A percentile compares a stretch with the other conserved stretches of the same genome.
Conservation (phyloP, 2,888 invertebrate genomes). For the Sipha maydis region DNA sequence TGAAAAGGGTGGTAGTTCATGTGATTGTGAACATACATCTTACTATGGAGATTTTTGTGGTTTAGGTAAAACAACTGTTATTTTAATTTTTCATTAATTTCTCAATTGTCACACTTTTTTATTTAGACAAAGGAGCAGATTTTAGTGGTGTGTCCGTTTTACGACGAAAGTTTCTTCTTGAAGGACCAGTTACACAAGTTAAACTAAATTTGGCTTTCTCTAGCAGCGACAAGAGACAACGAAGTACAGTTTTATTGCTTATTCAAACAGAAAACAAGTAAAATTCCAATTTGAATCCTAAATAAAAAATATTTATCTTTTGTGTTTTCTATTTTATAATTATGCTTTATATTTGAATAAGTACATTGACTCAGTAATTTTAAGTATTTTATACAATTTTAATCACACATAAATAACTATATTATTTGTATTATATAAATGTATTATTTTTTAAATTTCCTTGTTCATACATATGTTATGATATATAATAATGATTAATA, state of each 20-base stretch:
- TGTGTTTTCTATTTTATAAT: too few relatives aligned
- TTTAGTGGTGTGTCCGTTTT: conserved; percentile 88
- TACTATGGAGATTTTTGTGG: conserved; percentile 89
- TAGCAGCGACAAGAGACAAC: conserved; percentile 80
- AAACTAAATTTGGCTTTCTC: conserved; percentile 89
- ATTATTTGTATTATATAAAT: too few relatives aligned
- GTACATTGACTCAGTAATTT: not conserved
- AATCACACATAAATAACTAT: too few relatives aligned
- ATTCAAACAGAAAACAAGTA: conserved; percentile 86
- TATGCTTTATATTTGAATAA: not conserved
- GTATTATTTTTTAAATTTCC: not conserved
- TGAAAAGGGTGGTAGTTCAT: conserved; percentile 83
- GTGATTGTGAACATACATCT: conserved; percentile 89
- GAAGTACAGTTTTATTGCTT: conserved; percentile 81
- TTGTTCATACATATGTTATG: not conserved
- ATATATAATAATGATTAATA: not conserved
- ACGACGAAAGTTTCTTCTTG: conserved; percentile 79
- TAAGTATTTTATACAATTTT: too few relatives aligned
- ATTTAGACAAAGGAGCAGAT: conserved; percentile 83
- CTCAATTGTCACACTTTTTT: conserved; percentile 18
- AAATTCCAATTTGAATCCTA: not conserved
- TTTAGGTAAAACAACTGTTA: conserved; percentile 70
- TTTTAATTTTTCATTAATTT: not conserved
- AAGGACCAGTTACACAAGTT: conserved; percentile 78
- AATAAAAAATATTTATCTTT: too few relatives aligned